Base-by-base conservation (phyloP, 1,140 invertebrate species). In the Protaetia brevitarsis region DNA sequence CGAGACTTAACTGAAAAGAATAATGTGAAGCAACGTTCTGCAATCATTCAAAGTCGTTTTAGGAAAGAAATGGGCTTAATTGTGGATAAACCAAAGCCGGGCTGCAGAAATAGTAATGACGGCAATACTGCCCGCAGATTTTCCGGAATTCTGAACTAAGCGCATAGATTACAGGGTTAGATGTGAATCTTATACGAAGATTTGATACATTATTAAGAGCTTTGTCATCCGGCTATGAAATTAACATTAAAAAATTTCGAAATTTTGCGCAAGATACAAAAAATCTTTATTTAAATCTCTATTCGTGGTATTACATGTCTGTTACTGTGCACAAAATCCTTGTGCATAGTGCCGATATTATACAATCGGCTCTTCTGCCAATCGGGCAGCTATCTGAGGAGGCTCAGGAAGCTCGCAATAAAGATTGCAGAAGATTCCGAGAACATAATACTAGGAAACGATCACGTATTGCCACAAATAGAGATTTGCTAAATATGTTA, bases 301-400 rank as follows among this genome's bases (percentile, higher is more conserved):
- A 74, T 68, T 37, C 64, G 5, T 71, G 67, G 71, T 74, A 71
- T 58, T 67, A 62, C 34, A 70, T 74, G 66, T 60, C 73, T 11
- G 65, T 66, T 27, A 65, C 68, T 27, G 16, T 71, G 0, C 70
- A 74, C 36, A 70, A 70, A 65, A 30, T 72, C 4, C 30, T 74
- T 0, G 37, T 72, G 58, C 69, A 74, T 66, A 69, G 69, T n/a
- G n/a, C 29, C 19, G 23, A 41, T 8, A 34, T 63, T 23, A 45
- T 63, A 63, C 37, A 63, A 51, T 4, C 8, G 21, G 11, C 2
- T 27, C 8, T 63, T 3, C 1, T 63, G 5, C 62, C 62, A 8
- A 41, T 51, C 7, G 56, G 31, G 10, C 26, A 23, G 16, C 26
- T 41, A 7, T 63, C 34, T 7, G 62, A 41, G 23, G 62, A 63